phyloP scores from a whole-genome alignment of 1,140 invertebrate species.

The Pseudomyrmex pallidus region DNA sequence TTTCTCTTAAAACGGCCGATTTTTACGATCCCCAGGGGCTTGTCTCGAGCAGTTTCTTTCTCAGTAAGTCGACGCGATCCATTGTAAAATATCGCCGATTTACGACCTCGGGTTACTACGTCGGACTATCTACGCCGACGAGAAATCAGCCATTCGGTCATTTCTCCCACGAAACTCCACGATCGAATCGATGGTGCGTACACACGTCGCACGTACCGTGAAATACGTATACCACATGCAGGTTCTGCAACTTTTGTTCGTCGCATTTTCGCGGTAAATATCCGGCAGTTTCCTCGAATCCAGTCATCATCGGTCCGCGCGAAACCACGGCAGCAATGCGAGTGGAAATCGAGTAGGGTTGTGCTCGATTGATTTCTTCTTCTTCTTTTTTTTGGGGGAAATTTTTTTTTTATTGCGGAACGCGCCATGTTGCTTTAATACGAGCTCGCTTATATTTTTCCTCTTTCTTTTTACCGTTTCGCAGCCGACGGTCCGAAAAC shows the following conservation, averaged over 20 bases:
- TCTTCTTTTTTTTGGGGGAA: not conserved
- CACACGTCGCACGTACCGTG: not conserved
- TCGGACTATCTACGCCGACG: constrained; percentile 1
- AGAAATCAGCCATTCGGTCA: constrained; percentile 41
- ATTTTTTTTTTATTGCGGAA: not conserved
- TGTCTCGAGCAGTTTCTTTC: constrained; percentile 64
- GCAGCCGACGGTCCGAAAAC: constrained; percentile 41
- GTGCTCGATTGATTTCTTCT: not conserved
- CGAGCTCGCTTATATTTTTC: constrained; percentile 10
- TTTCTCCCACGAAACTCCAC: not conserved
- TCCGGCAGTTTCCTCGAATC: constrained; percentile 10
- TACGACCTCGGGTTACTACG: constrained; percentile 19
- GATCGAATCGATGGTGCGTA: not conserved
- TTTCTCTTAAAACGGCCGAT: constrained; percentile 65
- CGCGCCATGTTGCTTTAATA: constrained; percentile 62
- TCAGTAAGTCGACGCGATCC: constrained; percentile 45
- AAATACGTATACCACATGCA: constrained; percentile 3
- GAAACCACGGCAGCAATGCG: not conserved
- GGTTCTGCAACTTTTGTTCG: not conserved
- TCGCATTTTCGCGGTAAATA: constrained; percentile 17
- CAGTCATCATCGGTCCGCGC: not conserved
- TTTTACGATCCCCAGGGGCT: constrained; percentile 56
- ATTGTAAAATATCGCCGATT: constrained; percentile 61
- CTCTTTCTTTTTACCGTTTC: constrained; percentile 1
- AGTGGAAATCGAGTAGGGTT: constrained; percentile 21